Evolutionary conservation across 2,888 invertebrate species (phyloP), one percentile per base, ranked within the genome.

Genomic region (Orthosia incerta): DNA sequence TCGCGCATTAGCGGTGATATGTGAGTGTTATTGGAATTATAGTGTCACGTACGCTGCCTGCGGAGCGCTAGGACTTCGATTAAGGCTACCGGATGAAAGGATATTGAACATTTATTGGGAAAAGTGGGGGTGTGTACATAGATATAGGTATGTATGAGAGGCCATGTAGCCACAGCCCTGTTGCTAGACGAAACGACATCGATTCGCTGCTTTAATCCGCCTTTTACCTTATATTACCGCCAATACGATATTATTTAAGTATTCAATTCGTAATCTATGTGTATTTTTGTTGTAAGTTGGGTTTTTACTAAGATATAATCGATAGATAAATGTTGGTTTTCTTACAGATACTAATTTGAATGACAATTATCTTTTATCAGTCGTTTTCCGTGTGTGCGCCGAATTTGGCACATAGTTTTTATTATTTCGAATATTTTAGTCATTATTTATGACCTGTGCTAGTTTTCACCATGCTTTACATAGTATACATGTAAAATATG

Each of bases 121-220:
- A 91, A 90, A 86, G 80, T 81, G 80, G 79, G 74, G 86, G 84
- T 80, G 82, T 83, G 85, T 85, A 80, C 82, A 83, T 80, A 80
- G 73, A 39, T 87, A 87, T 87, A 89, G 80, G 82, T 90, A 89
- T 85, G 76, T 89, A 87, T 82, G 81, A 72, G 82, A 81, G 68
- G 80, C 79, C 84, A 88, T 89, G 82, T 82, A 89, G 94, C 91
- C 92, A 91, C 93, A 91, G 94, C 94, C 95, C 95, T 94, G 93
- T 94, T 94, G 92, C 94, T 93, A 94, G 87, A 88, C 84, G 89
- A 87, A 90, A 82, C 84, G 84, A 89, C 94, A 95, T 95, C 93
- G 95, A 95, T 95, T 93, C 83, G 89, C 88, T 87, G 80, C 86
- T 88, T 77, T 86, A 86, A 83, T 82, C 74, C 82, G 77, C 73